These are phyloP conservation scores for Elephantulus edwardii DNA, from an alignment of 2,113 vertebrate genomes.

Conservation along the genomic window DNA sequence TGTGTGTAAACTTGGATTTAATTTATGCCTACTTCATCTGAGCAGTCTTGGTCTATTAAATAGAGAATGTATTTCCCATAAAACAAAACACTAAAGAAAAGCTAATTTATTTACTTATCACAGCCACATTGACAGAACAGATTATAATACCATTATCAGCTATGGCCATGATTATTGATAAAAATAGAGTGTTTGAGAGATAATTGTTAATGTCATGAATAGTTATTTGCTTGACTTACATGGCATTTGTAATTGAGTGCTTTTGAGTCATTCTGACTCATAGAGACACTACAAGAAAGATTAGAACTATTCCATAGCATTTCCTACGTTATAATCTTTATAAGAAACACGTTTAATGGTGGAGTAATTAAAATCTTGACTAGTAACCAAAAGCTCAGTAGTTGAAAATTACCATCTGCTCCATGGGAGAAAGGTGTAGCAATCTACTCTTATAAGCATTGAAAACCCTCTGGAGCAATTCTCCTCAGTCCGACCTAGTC, in stretches of 20 bases:
- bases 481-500: background rate
- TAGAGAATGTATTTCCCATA: background rate
- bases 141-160: background rate
- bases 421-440: background rate
- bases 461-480: background rate
- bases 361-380: background rate
- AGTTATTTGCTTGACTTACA: background rate
- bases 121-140: background rate
- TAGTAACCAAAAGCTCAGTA: background rate
- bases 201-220: background rate
- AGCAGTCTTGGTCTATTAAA: background rate
- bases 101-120: background rate
- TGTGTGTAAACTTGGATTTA: background rate
- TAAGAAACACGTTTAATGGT: background rate
- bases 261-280: background rate
- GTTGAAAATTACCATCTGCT: background rate
- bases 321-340: background rate
- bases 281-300: too few species aligned
- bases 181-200: background rate
- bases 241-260: background rate
- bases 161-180: background rate
- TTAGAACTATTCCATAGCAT: background rate
- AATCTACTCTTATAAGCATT: background rate
- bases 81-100: background rate
- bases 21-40: constrained; percentile 20